These are phyloP conservation scores for Callimorpha dominula DNA, from an alignment of 2,888 invertebrate genomes.

Conservation along the genomic window DNA sequence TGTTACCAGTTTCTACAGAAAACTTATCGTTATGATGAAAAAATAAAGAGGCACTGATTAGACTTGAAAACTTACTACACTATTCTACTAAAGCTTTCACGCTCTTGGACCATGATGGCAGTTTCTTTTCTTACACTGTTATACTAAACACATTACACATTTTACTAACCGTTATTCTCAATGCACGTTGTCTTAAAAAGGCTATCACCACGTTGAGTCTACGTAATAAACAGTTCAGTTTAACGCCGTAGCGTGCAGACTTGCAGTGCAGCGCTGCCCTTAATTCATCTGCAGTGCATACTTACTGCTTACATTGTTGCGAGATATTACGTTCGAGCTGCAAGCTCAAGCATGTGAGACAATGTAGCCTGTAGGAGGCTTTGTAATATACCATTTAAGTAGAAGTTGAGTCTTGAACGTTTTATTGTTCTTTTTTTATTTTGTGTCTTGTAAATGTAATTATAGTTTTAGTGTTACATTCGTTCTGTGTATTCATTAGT, in stretches of 20 bases:
- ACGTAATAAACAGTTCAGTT: constrained; percentile 45
- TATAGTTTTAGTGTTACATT: not conserved
- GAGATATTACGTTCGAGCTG: constrained; percentile 6
- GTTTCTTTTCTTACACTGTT: not conserved
- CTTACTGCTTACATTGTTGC: constrained; percentile 14
- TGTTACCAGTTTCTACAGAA: not conserved
- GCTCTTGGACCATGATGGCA: not conserved
- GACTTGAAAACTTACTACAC: not conserved
- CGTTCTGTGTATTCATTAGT: not conserved
- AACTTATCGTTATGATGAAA: not conserved
- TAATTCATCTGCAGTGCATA: constrained; percentile 26
- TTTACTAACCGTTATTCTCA: constrained; percentile 29
- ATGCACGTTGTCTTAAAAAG: constrained; percentile 20
- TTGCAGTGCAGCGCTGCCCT: constrained; percentile 9
- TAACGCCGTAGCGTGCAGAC: constrained; percentile 28
- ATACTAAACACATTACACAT: constrained; percentile 18
- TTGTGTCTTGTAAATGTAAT: not conserved
- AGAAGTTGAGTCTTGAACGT: not conserved
- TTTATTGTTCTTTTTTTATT: not conserved
- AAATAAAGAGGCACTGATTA: not conserved
- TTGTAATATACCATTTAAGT: not conserved
- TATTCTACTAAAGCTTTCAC: not conserved
- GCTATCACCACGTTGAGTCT: constrained; percentile 23
- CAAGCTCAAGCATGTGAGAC: constrained; percentile 2
- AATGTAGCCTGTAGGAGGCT: constrained; percentile 10